Evolutionary conservation across 2,888 invertebrate species (phyloP), one percentile per base, ranked within the genome.

Genomic region (Rhingia rostrata): DNA sequence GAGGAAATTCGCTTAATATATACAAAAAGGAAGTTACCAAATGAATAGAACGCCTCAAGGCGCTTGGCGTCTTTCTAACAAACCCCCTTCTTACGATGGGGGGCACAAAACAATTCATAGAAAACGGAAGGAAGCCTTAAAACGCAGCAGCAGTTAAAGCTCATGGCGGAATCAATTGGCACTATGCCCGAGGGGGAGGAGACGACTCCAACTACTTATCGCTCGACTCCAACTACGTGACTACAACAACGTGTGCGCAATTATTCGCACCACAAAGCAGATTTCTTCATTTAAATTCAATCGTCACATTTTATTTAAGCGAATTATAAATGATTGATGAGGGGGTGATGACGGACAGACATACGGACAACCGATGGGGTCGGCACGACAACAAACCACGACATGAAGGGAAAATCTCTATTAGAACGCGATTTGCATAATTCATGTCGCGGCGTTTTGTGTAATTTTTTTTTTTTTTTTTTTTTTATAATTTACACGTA

Each of bases 231-330:
- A 37, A 7, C n/a, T 14, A n/a, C 47, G 32, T 4, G 39, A n/a
- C 56, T 35, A 45, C 66, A 41, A 45, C 69, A 79, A 69, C 69
- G 74, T 73, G 73, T 6, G 43, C 22, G 49, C 66, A 47, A 73
- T 72, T 56, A 66, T 41, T 41, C 41, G 60, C 12, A 56, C 10
- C 45, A 37, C 37, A 37, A 49, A 63, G 39, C 63, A 75, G 80
- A 84, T 84, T 80, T 75, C 70, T 79, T 75, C 84, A 80, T 84
- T 84, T 84, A 80, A 84, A 80, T 84, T 84, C 84, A 84, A 84
- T 84, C 84, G 80, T 80, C 80, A 66, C 84, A 61, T 73, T 84
- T 53, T 80, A 80, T 84, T 66, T 80, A 75, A 75, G 66, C 54
- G 80, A 79, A 84, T 53, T 67, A 67, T 56, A 66, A 67, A 74